Percentiles rank a stretch among this genome's conserved stretches.
phyloP scores from a whole-genome alignment of 2,797 vertebrate genomes.

The Labeo calbasu region DNA sequence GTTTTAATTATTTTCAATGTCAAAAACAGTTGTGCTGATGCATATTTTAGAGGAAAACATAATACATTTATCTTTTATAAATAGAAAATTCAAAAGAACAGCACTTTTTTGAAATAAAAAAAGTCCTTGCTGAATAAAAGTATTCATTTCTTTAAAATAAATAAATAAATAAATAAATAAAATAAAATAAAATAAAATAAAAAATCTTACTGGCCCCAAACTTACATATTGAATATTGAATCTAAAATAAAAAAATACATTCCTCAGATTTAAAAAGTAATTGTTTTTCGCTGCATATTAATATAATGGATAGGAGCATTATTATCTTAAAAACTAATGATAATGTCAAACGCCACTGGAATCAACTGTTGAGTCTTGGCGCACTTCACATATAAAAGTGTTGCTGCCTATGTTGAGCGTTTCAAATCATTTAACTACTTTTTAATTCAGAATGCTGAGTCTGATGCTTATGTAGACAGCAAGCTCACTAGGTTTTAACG shows the following conservation, averaged over 20 bases:
- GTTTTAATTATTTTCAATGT: neutral
- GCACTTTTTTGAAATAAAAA: too few species aligned
- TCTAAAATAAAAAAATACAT: neutral
- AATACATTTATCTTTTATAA: neutral
- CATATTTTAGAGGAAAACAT: neutral
- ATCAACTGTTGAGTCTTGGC: neutral
- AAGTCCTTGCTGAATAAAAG: neutral
- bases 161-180: too few species aligned
- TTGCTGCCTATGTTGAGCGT: neutral
- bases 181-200: neutral
- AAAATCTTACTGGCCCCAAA: neutral
- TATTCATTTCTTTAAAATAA: neutral
- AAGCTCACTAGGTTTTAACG: neutral
- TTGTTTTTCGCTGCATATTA: neutral
- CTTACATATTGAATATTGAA: neutral
- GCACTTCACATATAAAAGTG: neutral
- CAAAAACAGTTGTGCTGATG: neutral
- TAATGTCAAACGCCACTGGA: neutral
- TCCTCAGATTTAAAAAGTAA: neutral
- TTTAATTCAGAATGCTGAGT: neutral
- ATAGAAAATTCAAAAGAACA: neutral
- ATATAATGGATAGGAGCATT: neutral
- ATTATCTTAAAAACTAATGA: neutral
- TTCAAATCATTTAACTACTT: neutral
- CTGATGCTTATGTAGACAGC: neutral